These are phyloP conservation scores for Formica selysi DNA, from an alignment of 1,140 invertebrate species.

Conservation along the genomic window DNA sequence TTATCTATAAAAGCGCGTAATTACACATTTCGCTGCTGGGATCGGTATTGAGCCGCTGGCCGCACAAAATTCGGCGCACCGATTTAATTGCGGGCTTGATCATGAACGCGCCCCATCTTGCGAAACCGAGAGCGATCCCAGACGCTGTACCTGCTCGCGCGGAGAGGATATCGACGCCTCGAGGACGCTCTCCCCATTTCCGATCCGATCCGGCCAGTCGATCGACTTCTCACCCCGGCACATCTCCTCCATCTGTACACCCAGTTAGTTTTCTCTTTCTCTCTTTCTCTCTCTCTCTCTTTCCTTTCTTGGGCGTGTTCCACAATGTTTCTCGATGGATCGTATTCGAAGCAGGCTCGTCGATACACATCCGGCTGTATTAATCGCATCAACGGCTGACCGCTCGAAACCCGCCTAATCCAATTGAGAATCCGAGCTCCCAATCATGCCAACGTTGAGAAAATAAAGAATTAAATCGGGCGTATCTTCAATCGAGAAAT, in stretches of 20 bases:
- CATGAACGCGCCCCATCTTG: slow-evolving; percentile 33
- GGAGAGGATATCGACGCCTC: slow-evolving; percentile 62
- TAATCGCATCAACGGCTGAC: slow-evolving; percentile 71
- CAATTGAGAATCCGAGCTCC: slow-evolving; percentile 40
- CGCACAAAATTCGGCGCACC: slow-evolving; percentile 51
- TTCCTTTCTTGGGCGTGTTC: slow-evolving; percentile 47
- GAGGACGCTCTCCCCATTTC: slow-evolving; percentile 69
- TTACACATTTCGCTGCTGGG: slow-evolving; percentile 45
- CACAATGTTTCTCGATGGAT: slow-evolving; percentile 41
- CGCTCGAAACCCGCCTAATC: slow-evolving; percentile 44
- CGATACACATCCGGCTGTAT: slow-evolving; percentile 72
- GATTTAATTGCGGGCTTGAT: slow-evolving; percentile 70
- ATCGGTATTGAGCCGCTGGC: slow-evolving; percentile 30
- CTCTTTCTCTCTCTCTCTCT: slow-evolving; percentile 4
- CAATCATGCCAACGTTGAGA: neutral
- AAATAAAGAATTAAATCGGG: neutral
- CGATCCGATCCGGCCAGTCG: slow-evolving; percentile 22
- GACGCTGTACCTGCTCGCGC: slow-evolving; percentile 22
- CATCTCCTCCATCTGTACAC: slow-evolving; percentile 41
- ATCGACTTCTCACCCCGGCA: slow-evolving; percentile 67
- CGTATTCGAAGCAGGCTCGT: slow-evolving; percentile 16
- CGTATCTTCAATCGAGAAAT: neutral
- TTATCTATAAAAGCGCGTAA: slow-evolving; percentile 66
- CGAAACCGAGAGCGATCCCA: slow-evolving; percentile 31
- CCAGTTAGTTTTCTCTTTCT: slow-evolving; percentile 9